Base-by-base conservation (phyloP, 1,140 invertebrate genomes). In the Argopecten irradians region DNA sequence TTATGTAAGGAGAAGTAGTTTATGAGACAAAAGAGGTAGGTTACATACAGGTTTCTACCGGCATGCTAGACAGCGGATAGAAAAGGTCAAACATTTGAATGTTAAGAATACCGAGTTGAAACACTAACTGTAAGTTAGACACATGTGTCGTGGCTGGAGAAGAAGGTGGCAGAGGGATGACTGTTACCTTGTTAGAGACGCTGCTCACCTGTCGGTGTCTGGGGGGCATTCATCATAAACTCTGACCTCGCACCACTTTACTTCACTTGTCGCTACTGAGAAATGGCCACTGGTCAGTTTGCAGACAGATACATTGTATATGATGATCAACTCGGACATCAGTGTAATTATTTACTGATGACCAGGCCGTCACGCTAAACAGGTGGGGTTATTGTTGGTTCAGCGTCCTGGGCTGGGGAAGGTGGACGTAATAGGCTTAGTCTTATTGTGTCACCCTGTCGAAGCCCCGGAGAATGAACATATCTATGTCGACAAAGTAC, bases 231-330 rank as follows among this genome's bases (percentile, higher is more conserved):
- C n/a, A 71, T 71, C 55, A 71, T n/a, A n/a, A 71, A 22, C 55
- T 16, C 16, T 71, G 55, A 71, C n/a, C 55, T n/a, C 28, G 55
- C 28, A 22, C 22, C 28, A 28, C 55, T 71, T 28, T 7, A 71
- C 22, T 71, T 28, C n/a, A 71, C 55, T 71, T 71, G 55, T 71
- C 55, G 55, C 28, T 28, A n/a, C 55, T 71, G 55, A 71, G 55
- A 71, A 71, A 71, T 71, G 55, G 7, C 55, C 55, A 71, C n/a
- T 71, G 55, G 55, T 71, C 55, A 71, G 55, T 71, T 11, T 71
- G 55, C 55, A 71, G 55, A 71, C 55, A 71, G 55, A 71, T 71
- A 71, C 55, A 71, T 71, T 71, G 55, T 71, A 71, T 71, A 71
- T 28, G 55, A 71, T 71, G 22, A 71, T 71, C 55, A 71, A 71